A percentile compares a stretch with the other conserved stretches of the same genome.
Evolutionary conservation across 2,113 vertebrate genomes (phyloP).

Genomic region (Uria lomvia): DNA sequence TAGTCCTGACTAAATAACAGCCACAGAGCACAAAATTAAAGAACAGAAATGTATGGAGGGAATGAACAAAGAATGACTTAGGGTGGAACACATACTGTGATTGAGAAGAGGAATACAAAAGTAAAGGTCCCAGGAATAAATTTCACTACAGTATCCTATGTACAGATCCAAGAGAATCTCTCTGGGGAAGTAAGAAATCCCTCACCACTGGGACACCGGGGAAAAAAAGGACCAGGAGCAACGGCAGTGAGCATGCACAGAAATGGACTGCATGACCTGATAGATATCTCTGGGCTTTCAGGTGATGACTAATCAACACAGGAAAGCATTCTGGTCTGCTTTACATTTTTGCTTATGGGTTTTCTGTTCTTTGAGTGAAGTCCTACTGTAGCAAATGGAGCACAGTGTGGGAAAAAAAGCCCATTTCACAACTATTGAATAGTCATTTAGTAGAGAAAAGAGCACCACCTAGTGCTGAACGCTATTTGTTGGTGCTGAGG

Average conservation of each 20-base stretch:
- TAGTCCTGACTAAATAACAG: background rate
- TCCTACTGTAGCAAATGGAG: background rate
- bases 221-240: background rate
- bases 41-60: background rate
- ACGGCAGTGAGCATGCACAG: background rate
- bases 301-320: background rate
- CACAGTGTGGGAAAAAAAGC: background rate
- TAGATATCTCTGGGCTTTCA: background rate
- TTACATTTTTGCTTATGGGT: background rate
- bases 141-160: background rate
- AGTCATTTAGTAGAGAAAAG: constrained; percentile 15
- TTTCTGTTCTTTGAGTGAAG: background rate
- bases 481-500: background rate
- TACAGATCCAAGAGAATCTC: background rate
- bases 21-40: background rate
- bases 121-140: background rate
- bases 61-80: background rate
- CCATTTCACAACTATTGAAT: background rate
- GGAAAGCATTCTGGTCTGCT: background rate
- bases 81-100: background rate
- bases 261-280: background rate
- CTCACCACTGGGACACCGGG: background rate
- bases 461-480: constrained; percentile 65
- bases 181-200: background rate
- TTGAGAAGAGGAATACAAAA: background rate